Evolutionary conservation across 2,888 invertebrate genomes (phyloP).

Genomic region (Pheosia gnoma): DNA sequence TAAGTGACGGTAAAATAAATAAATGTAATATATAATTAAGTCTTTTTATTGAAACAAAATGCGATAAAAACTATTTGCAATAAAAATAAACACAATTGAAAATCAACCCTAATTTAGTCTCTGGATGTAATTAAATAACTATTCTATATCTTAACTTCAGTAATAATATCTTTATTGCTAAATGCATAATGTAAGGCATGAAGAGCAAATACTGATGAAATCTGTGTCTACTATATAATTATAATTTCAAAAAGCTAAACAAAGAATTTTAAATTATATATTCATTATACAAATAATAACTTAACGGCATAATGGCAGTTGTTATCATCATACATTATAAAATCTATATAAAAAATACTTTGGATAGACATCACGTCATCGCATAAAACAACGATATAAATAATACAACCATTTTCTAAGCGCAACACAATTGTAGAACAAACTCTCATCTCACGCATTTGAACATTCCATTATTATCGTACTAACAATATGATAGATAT

Average conservation of each 20-base stretch:
- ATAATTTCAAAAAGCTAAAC: slow-evolving; percentile 21
- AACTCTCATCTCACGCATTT: slow-evolving; percentile 29
- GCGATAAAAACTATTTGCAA: background rate
- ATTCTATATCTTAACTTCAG: slow-evolving; percentile 19
- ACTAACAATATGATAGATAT: background rate
- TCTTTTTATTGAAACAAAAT: slow-evolving; percentile 6
- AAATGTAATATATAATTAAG: slow-evolving; percentile 5
- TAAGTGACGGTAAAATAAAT: slow-evolving; percentile 16
- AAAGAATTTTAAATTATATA: slow-evolving; percentile 23
- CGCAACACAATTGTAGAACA: slow-evolving; percentile 20
- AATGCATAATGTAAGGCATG: slow-evolving; percentile 23
- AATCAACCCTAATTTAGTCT: slow-evolving; percentile 20
- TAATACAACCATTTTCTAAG: slow-evolving; percentile 38
- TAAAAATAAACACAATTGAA: slow-evolving; percentile 10
- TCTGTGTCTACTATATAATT: slow-evolving; percentile 24
- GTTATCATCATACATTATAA: slow-evolving; percentile 31
- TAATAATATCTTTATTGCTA: slow-evolving; percentile 25
- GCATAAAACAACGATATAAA: slow-evolving; percentile 27
- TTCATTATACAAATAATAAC: slow-evolving; percentile 13
- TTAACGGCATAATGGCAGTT: slow-evolving; percentile 31
- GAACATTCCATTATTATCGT: slow-evolving; percentile 34
- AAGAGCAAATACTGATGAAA: slow-evolving; percentile 41
- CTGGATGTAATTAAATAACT: background rate
- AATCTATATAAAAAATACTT: slow-evolving; percentile 32
- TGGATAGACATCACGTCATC: slow-evolving; percentile 23